Evolutionary conservation across 2,888 invertebrate species (phyloP), one percentile per base, ranked within the genome.

Genomic region (Miltochrista miniata): DNA sequence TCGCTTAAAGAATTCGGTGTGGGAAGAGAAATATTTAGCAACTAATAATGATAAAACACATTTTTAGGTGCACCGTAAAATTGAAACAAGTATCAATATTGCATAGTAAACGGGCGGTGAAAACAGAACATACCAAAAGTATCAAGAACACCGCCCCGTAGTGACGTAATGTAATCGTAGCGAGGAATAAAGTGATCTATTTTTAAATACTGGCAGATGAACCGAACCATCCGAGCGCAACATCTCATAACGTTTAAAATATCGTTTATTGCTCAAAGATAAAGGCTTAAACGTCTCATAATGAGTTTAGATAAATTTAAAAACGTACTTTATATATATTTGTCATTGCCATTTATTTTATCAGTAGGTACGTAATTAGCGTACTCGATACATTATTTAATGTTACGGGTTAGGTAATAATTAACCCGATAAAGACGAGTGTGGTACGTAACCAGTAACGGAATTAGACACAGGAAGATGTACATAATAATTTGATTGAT

Each of bases 171-270:
- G 18, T 24, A 61, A 59, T 54, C 14, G 37, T 30, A 31, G 55
- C 54, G 9, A 67, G 60, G 67, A 64, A 67, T 64, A 67, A 64
- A 64, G 59, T 59, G 54, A 54, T 52, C 48, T 64, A 62, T 62
- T 53, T 64, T 67, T 60, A 60, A 59, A 61, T 45, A 13, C 29
- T 36, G 48, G 18, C 45, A 41, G 50, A 64, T 60, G 62, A 64
- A 64, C 64, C 57, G 57, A 53, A 62, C 52, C 51, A 42, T 9
- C 1, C 41, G 34, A 53, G 40, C 51, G 50, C 44, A 66, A 59
- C 51, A 59, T 56, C 53, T 42, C 37, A 49, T 57, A 61, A n/a
- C 45, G 12, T 34, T 39, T 55, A 13, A 61, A 54, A 59, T 42
- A 56, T 33, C 30, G 31, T 15, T 42, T 31, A 33, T 9, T 45